Evolutionary conservation across 1,140 invertebrate genomes (phyloP), one percentile per base, ranked within the genome.

Genomic region (Andrena cerasifolii): DNA sequence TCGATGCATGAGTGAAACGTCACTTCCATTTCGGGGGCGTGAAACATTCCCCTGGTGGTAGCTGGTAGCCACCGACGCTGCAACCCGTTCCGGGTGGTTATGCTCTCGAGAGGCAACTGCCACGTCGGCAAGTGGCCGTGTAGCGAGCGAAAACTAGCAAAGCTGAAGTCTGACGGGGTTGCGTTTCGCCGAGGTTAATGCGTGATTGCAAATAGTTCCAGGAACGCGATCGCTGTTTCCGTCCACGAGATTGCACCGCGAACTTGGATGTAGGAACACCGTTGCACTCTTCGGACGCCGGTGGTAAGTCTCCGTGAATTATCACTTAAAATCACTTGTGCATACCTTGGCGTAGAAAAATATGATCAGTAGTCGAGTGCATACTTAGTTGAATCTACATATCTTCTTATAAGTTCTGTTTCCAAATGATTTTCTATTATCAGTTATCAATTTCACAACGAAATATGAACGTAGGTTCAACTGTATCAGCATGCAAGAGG

Each of bases 141-240:
- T n/a, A n/a, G n/a, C 26, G 16, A 14, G 18, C n/a, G 47, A 53
- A 54, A 40, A 43, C 18, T 33, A 26, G 53, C 53, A 68, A 62
- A 49, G 40, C 43, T 53, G 49, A 40, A 71, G 49, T 78, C 68
- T 78, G 61, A 54, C 67, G 63, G 80, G 72, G n/a, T n/a, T 54
- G 80, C 78, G 63, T 71, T 79, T 56, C 67, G 80, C 68, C 62
- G 51, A 68, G 66, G 79, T 85, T 81, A 79, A 88, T 88, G 83
- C 83, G 79, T 16, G 47, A 18, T 49, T 81, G 80, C 81, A 82
- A 87, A 88, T 88, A 88, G 87, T 88, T 88, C 79, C 87, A 86
- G 85, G n/a, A n/a, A n/a, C 78, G 83, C 80, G 85, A 84, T 78
- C 87, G 86, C 87, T 87, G 80, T 77, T 65, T 59, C 70, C 53